These are phyloP conservation scores for Euura lappo DNA, from an alignment of 1,140 invertebrate species.

Conservation along the genomic window DNA sequence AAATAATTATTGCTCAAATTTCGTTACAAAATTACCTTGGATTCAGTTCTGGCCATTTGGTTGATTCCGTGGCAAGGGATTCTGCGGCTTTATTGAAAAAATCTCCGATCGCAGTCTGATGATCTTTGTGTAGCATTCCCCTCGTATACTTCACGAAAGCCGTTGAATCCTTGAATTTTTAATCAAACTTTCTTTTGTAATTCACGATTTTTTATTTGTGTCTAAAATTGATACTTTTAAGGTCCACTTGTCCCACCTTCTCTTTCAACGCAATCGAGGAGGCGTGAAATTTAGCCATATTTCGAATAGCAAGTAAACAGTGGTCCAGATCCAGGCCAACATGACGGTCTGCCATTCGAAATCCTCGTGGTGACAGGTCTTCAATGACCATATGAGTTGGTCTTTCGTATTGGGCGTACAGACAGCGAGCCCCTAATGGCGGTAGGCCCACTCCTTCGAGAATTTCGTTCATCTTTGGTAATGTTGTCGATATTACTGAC, in stretches of 20 bases:
- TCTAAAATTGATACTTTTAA: neutral
- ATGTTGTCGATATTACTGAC: neutral
- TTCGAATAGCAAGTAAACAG: conserved; percentile 51
- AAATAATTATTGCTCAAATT: neutral
- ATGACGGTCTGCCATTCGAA: conserved; percentile 54
- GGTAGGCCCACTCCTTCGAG: neutral
- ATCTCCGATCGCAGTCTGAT: conserved; percentile 36
- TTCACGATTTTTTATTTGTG: neutral
- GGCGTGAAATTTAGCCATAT: conserved; percentile 62
- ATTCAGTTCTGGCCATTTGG: conserved; percentile 48
- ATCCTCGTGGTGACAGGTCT: conserved; percentile 54
- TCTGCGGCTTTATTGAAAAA: conserved; percentile 46
- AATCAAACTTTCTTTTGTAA: neutral
- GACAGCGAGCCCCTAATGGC: conserved; percentile 28
- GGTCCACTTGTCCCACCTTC: conserved; percentile 32
- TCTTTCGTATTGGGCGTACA: conserved; percentile 32
- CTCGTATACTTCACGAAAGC: conserved; percentile 33
- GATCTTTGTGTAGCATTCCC: conserved; percentile 45
- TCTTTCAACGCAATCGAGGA: conserved; percentile 51
- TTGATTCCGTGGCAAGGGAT: conserved; percentile 35
- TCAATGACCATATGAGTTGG: conserved; percentile 49
- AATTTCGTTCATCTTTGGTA: neutral
- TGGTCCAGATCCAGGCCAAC: conserved; percentile 54
- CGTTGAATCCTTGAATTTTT: neutral
- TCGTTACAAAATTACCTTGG: conserved; percentile 29